Evolutionary conservation across 2,888 invertebrate genomes (phyloP), one percentile per base, ranked within the genome.

Genomic region (Phania funesta): DNA sequence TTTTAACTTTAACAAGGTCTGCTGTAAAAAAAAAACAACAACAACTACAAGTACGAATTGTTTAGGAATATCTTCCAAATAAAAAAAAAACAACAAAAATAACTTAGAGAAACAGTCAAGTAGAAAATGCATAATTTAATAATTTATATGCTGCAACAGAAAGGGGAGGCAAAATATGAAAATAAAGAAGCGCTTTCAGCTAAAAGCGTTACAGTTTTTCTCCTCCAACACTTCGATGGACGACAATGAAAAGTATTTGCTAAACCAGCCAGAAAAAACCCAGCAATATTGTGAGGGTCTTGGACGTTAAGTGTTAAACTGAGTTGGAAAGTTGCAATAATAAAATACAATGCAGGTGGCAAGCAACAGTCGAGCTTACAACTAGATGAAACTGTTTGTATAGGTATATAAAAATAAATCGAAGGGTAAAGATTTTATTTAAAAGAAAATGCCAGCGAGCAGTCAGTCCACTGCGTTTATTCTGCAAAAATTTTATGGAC

Each of bases 41-140:
- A 44, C 8, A 18, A 18, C 41, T 32, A 24, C 20, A 77, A 48
- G 18, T 32, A 38, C 4, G 2, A 60, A 58, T 29, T 32, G 24
- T 35, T 9, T 8, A 24, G 44, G 18, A 35, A 24, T 16, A 35
- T 3, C 38, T 52, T n/a, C n/a, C n/a, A n/a, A n/a, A 26, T 13
- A 41, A n/a, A 24, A 20, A 7, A 18, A 35, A 6, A 9, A 50
- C 22, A 29, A 16, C 32, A 32, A 38, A 67, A 54, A 24, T 29
- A 58, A 41, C 65, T 67, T 67, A 38, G 26, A 46, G 20, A 65
- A 58, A 82, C 50, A 70, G 73, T 60, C 50, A 70, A 70, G 38
- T 70, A 58, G 68, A 74, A 74, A 65, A 78, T 70, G 64, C 38
- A 78, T 74, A 70, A 82, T 77, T 81, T 77, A 81, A 81, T 67